A percentile compares a stretch with the other conserved stretches of the same genome.
Evolutionary conservation across 92 coral and sea anemone genomes (phyloP).

Genomic region (Ricordea florida): DNA sequence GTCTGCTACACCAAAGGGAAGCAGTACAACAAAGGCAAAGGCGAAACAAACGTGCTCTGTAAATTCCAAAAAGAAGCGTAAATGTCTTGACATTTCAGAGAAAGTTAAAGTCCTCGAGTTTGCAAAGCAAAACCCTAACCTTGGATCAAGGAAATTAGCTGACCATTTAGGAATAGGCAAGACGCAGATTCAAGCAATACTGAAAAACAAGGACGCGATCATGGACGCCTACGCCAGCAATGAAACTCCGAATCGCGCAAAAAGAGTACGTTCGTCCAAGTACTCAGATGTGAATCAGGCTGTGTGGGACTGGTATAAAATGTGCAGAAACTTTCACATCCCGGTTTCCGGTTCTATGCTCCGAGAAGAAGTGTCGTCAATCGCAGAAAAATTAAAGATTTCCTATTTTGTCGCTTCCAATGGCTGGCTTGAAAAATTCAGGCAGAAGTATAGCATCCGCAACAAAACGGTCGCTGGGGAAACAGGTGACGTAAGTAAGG

Average conservation of each 20-base stretch:
- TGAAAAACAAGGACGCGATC: slow-evolving; percentile 15
- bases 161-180: slow-evolving; percentile 31
- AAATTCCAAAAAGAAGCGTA: not conserved
- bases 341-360: slow-evolving; percentile 41
- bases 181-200: slow-evolving; percentile 25
- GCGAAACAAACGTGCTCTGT: not conserved
- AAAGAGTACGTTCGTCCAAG: slow-evolving; percentile 16
- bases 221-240: slow-evolving; percentile 7
- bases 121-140: slow-evolving; percentile 42
- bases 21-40: slow-evolving; percentile 10
- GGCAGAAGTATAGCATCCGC: slow-evolving; percentile 30
- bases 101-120: slow-evolving; percentile 31
- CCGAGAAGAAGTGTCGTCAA: slow-evolving; percentile 26
- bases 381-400: slow-evolving; percentile 32
- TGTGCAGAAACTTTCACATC: slow-evolving; percentile 44
- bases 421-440: slow-evolving; percentile 36
- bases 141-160: slow-evolving; percentile 39
- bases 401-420: slow-evolving; percentile 23
- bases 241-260: slow-evolving; percentile 13
- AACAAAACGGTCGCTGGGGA: slow-evolving; percentile 35
- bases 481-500: slow-evolving; percentile 19
- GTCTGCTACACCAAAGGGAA: not conserved
- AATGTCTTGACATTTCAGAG: slow-evolving; percentile 1
- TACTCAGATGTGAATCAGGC: slow-evolving; percentile 36
- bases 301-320: slow-evolving; percentile 42